Conservation (phyloP, 1,140 invertebrate species). For the Brachionus manjavacas region DNA sequence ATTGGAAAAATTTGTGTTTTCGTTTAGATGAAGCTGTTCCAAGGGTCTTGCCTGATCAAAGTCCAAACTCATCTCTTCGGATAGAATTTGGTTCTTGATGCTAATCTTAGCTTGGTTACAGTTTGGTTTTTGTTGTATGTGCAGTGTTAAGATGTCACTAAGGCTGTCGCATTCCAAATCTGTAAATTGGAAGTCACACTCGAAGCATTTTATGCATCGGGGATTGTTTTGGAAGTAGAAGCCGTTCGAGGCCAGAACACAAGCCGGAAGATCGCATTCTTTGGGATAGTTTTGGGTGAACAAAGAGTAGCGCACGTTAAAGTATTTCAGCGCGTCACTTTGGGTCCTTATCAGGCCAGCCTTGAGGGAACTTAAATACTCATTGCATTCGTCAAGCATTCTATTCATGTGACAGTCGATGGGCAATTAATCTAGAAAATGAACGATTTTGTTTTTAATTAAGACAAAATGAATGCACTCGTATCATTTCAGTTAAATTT, state of each 20-base stretch:
- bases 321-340: background rate
- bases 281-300: constrained; percentile 16
- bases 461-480: background rate
- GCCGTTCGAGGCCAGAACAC: background rate
- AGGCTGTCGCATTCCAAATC: background rate
- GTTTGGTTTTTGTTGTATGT: background rate
- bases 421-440: background rate
- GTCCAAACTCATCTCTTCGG: background rate
- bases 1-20: background rate
- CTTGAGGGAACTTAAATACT: background rate
- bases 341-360: background rate
- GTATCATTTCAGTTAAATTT: background rate
- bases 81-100: background rate
- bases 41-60: background rate
- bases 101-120: background rate
- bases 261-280: background rate
- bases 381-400: constrained; percentile 1
- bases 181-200: constrained; percentile 1
- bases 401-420: background rate
- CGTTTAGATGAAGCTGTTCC: background rate
- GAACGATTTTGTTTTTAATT: background rate
- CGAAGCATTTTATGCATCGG: background rate
- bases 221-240: background rate
- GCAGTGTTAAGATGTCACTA: background rate
- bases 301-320: constrained; percentile 3